Evolutionary conservation across 2,888 invertebrate genomes (phyloP).

Genomic region (Idaea straminata): DNA sequence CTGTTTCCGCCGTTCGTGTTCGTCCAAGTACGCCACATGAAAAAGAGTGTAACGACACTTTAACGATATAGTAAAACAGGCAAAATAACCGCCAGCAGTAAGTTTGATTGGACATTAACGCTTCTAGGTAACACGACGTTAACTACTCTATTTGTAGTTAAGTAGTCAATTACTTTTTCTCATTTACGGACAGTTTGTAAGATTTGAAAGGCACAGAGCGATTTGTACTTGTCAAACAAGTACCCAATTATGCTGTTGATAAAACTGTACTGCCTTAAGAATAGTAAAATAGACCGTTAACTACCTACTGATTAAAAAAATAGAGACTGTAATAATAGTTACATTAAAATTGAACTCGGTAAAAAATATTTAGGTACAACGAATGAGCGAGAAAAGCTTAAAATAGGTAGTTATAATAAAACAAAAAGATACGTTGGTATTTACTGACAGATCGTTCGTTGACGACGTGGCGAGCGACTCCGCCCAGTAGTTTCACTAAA

Average conservation of each 20-base stretch:
- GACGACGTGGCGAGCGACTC: conserved; percentile 88
- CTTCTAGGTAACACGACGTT: conserved; percentile 55
- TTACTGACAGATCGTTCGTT: conserved; percentile 91
- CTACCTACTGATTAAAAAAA: too few relatives aligned
- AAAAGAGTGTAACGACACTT: conserved; percentile 71
- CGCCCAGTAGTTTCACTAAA: conserved; percentile 94
- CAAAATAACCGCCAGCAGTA: conserved; percentile 51
- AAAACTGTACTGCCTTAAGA: too few relatives aligned
- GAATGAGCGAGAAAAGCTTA: too few relatives aligned
- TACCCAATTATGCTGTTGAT: too few relatives aligned
- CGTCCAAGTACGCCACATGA: conserved; percentile 66
- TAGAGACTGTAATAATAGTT: too few relatives aligned
- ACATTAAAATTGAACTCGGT: too few relatives aligned
- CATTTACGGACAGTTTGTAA: background rate
- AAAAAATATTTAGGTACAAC: too few relatives aligned
- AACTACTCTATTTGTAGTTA: conserved; percentile 2
- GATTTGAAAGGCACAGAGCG: background rate
- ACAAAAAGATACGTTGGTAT: conserved; percentile 6
- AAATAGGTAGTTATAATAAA: background rate
- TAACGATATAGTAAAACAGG: conserved; percentile 67
- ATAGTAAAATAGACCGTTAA: too few relatives aligned
- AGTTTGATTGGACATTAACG: conserved; percentile 64
- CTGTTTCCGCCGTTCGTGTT: conserved; percentile 56
- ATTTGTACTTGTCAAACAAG: background rate
- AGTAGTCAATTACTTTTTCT: conserved; percentile 1